Evolutionary conservation across 2,113 vertebrate species (phyloP).

Genomic region (Alexandromys fortis): DNA sequence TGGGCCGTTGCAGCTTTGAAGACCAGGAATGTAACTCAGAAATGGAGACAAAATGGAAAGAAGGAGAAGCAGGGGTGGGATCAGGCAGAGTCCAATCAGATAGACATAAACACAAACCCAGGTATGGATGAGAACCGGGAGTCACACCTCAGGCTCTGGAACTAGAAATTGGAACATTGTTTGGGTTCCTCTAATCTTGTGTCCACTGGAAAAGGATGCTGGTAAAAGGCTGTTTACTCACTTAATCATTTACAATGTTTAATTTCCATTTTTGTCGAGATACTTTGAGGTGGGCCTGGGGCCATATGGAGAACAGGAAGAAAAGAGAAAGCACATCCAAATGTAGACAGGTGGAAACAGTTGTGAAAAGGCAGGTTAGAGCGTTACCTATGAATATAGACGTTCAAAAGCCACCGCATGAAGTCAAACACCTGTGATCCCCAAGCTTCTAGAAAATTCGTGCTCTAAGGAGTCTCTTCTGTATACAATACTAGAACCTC

Average conservation of each 20-base stretch:
- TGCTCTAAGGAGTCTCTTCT: background rate
- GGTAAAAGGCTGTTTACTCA: rapidly evolving
- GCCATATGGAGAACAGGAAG: background rate
- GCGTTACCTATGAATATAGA: background rate
- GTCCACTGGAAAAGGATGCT: background rate
- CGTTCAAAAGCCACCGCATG: background rate
- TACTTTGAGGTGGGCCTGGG: background rate
- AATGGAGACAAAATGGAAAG: background rate
- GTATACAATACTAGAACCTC: background rate
- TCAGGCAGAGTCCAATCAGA: background rate
- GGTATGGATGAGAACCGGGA: background rate
- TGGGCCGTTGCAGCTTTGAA: rapidly evolving
- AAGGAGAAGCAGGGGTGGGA: background rate
- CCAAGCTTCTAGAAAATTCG: background rate
- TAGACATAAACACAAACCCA: background rate
- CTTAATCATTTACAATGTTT: background rate
- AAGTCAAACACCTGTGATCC: background rate
- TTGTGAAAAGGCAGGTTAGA: background rate
- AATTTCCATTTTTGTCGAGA: background rate
- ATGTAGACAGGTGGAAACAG: background rate
- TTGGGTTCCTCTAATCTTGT: background rate
- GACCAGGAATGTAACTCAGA: background rate
- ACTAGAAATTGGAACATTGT: background rate
- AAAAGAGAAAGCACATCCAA: background rate
- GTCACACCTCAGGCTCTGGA: background rate